Percentiles rank a stretch among this genome's conserved stretches.
These are phyloP conservation scores for Rhynchophorus ferrugineus DNA, from an alignment of 1,140 invertebrate species.

Conservation along the genomic window DNA sequence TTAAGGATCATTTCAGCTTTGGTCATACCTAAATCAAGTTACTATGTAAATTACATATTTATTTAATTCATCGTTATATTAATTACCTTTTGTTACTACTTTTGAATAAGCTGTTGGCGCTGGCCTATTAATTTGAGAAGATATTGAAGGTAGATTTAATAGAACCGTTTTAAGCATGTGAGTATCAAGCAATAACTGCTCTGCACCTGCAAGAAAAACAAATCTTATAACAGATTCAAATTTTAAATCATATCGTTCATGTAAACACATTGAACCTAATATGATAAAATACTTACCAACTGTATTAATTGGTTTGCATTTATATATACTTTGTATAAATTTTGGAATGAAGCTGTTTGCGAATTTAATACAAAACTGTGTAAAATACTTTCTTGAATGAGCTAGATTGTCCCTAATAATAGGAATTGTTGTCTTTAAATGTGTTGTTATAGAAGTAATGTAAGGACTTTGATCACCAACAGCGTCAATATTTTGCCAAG, in stretches of 20 bases:
- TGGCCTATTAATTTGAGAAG: slow-evolving; percentile 76
- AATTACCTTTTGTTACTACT: slow-evolving; percentile 75
- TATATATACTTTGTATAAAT: slow-evolving; percentile 87
- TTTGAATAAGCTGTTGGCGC: slow-evolving; percentile 78
- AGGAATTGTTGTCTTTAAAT: slow-evolving; percentile 84
- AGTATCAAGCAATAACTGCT: slow-evolving; percentile 95
- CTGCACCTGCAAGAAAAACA: slow-evolving; percentile 60
- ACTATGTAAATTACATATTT: slow-evolving; percentile 34
- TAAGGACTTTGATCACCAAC: slow-evolving; percentile 97
- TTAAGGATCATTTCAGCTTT: slow-evolving; percentile 98
- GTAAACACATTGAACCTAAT: background rate
- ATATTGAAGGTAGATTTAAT: slow-evolving; percentile 89
- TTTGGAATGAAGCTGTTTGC: slow-evolving; percentile 93
- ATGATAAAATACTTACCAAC: slow-evolving; percentile 45
- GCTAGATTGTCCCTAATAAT: slow-evolving; percentile 86
- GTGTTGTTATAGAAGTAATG: slow-evolving; percentile 80
- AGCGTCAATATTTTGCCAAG: slow-evolving; percentile 85
- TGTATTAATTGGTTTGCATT: slow-evolving; percentile 88
- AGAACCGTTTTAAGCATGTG: slow-evolving; percentile 95
- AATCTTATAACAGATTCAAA: slow-evolving; percentile 35
- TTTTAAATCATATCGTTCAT: background rate
- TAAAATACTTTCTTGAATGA: slow-evolving; percentile 95
- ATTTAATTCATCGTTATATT: too few species aligned
- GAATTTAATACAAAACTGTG: slow-evolving; percentile 95
- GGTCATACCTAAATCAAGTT: slow-evolving; percentile 59